phyloP scores from a whole-genome alignment of 2,797 vertebrate genomes.

The Pipistrellus nathusii region DNA sequence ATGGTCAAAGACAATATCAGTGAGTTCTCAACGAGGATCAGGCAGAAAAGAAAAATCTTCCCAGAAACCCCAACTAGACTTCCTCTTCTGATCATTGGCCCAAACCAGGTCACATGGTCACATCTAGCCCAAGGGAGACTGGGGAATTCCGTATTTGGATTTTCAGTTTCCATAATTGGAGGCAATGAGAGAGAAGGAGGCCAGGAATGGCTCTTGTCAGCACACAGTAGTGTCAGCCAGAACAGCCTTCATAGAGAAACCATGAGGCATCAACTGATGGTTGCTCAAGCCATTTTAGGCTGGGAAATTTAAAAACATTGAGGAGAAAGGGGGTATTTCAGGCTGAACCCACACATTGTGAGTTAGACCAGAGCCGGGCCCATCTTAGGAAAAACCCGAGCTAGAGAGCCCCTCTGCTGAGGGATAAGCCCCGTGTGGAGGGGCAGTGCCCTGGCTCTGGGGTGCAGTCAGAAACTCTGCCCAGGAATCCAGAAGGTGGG shows the following conservation, averaged over 20 bases:
- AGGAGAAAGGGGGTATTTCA: neutral
- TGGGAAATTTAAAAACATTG: neutral
- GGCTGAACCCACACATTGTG: neutral
- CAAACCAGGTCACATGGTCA: neutral
- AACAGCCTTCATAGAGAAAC: conserved; percentile 35
- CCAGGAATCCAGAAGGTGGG: neutral
- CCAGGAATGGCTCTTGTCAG: neutral
- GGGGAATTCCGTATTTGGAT: conserved; percentile 5
- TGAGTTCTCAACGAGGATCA: neutral
- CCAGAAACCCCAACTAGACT: neutral
- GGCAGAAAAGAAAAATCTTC: neutral
- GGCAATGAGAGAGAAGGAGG: neutral
- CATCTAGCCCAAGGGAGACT: neutral
- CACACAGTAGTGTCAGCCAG: neutral
- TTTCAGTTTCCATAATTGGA: neutral
- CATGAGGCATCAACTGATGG: neutral
- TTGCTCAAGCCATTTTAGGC: neutral
- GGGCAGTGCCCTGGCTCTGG: neutral
- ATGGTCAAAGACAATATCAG: neutral
- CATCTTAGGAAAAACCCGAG: neutral
- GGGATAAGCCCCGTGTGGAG: neutral
- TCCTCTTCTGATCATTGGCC: neutral
- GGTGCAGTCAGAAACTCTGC: too few species aligned
- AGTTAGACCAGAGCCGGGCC: neutral
- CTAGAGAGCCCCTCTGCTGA: conserved; percentile 25